Percentiles rank a stretch among this genome's conserved stretches.
Conservation (phyloP, 2,888 invertebrate species). For the Apantesis nais region DNA sequence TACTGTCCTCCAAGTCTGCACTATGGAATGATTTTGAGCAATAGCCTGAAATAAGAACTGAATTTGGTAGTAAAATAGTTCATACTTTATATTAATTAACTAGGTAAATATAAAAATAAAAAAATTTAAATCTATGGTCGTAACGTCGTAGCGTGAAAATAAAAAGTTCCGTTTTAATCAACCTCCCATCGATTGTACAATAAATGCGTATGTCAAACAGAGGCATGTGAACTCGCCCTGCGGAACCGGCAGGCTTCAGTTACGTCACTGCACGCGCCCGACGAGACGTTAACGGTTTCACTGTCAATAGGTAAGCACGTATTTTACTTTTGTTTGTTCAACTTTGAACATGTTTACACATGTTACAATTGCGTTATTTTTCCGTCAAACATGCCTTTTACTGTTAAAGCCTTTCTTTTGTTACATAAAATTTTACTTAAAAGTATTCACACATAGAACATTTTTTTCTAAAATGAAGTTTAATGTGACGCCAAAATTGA, state of each 20-base stretch:
- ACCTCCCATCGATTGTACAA: slow-evolving; percentile 10
- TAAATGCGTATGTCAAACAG: slow-evolving; percentile 30
- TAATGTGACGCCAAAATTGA: slow-evolving; percentile 20
- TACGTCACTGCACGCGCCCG: slow-evolving; percentile 65
- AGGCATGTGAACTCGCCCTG: slow-evolving; percentile 50
- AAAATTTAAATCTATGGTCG: not conserved
- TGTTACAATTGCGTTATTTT: slow-evolving; percentile 37
- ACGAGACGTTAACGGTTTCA: slow-evolving; percentile 69
- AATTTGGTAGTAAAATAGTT: not conserved
- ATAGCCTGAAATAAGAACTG: not conserved
- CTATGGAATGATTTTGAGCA: not conserved
- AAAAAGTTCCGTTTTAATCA: not conserved
- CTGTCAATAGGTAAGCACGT: slow-evolving; percentile 62
- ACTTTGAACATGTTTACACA: slow-evolving; percentile 48
- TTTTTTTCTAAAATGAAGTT: slow-evolving; percentile 1
- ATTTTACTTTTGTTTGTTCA: slow-evolving; percentile 58
- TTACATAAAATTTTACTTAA: not conserved
- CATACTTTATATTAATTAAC: not conserved
- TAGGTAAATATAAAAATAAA: not conserved
- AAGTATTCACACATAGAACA: not conserved
- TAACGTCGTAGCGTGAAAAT: not conserved
- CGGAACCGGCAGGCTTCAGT: slow-evolving; percentile 55
- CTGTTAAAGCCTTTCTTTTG: slow-evolving; percentile 3
- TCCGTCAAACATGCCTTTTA: slow-evolving; percentile 22
- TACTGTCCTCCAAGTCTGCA: not conserved